phyloP scores from a whole-genome alignment of 2,888 invertebrate species.

The Lithophane socia region DNA sequence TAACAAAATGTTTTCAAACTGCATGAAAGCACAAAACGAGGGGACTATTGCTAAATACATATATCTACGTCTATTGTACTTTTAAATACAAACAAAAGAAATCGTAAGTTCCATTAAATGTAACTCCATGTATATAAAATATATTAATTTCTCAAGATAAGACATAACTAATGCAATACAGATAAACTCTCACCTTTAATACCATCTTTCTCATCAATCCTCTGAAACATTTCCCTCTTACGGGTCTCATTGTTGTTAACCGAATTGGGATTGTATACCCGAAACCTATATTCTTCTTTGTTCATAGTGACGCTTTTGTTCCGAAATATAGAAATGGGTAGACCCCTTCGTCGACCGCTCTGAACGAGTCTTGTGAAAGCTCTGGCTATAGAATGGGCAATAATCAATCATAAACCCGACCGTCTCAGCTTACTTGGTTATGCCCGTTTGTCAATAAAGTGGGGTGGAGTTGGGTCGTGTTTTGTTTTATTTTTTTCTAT shows the following conservation, averaged over 20 bases:
- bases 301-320: constrained; percentile 70
- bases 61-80: not conserved
- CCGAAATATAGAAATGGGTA: constrained; percentile 56
- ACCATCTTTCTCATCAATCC: constrained; percentile 67
- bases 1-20: not conserved
- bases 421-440: constrained; percentile 83
- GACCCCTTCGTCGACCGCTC: constrained; percentile 45
- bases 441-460: constrained; percentile 80
- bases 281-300: constrained; percentile 72
- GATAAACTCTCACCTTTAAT: constrained; percentile 66
- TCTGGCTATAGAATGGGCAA: constrained; percentile 82
- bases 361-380: constrained; percentile 76
- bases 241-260: constrained; percentile 73
- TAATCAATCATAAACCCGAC: constrained; percentile 87
- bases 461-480: constrained; percentile 74
- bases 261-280: constrained; percentile 77
- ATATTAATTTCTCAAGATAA: constrained; percentile 2
- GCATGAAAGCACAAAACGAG: not conserved
- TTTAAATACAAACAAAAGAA: not conserved
- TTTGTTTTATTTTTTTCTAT: constrained; percentile 6
- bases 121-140: too few relatives aligned
- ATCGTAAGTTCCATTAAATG: not conserved
- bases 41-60: not conserved
- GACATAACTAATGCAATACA: not conserved
- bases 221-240: constrained; percentile 74